Conservation (phyloP, 2,797 vertebrate species). For the Coregonus sp. region DNA sequence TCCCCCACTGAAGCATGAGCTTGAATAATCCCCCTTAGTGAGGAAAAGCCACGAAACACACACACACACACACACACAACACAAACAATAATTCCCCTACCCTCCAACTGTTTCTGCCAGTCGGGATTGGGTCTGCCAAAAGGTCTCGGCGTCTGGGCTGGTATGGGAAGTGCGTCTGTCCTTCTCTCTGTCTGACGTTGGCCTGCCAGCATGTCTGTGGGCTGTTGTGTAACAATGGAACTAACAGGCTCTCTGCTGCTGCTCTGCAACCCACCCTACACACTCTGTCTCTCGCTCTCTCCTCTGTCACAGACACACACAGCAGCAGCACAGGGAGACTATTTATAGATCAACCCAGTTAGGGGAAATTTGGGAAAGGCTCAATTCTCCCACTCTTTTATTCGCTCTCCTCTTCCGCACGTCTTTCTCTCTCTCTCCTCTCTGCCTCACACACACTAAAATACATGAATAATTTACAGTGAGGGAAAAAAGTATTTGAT, state of each 20-base stretch:
- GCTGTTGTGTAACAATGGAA: constrained; percentile 41
- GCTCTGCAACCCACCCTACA: neutral
- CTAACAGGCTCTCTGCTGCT: neutral
- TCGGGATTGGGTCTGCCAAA: too few relatives aligned
- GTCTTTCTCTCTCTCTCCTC: neutral
- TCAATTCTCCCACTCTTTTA: too few relatives aligned
- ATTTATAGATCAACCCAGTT: constrained; percentile 63
- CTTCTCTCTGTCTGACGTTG: constrained; percentile 22
- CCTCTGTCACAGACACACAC: constrained; percentile 38
- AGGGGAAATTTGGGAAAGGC: constrained; percentile 37
- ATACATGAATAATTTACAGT: too few relatives aligned
- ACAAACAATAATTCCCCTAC: constrained; percentile 7
- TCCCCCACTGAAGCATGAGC: constrained; percentile 29
- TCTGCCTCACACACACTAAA: too few relatives aligned
- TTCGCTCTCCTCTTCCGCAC: too few relatives aligned
- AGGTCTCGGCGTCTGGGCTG: constrained; percentile 32
- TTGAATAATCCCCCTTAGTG: constrained; percentile 47
- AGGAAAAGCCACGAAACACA: constrained; percentile 26
- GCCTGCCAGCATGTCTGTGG: constrained; percentile 10
- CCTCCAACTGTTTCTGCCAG: too few relatives aligned
- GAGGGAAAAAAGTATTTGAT: too few relatives aligned
- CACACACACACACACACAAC: constrained; percentile 19
- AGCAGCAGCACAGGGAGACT: constrained; percentile 56
- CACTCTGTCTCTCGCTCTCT: neutral
- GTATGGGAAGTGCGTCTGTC: constrained; percentile 10